Conservation (phyloP, 2,797 vertebrate genomes). For the Typhlichthys eigenmanni region DNA sequence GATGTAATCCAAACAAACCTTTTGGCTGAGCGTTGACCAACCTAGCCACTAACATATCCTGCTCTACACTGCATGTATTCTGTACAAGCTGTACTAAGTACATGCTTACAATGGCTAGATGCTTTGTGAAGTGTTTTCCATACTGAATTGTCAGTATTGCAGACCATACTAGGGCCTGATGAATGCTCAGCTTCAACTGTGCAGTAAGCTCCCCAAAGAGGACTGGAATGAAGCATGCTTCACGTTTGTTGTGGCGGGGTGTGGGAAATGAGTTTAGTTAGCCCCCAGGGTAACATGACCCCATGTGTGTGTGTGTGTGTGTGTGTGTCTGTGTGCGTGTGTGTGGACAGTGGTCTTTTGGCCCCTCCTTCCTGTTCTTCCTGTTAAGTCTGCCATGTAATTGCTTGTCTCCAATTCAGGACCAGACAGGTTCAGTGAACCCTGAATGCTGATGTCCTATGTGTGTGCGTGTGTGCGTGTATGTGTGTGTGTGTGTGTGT, state of each 20-base stretch:
- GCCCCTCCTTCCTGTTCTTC: slow-evolving; percentile 11
- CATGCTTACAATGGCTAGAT: too few relatives aligned
- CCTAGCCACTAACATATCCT: too few relatives aligned
- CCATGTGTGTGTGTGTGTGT: slow-evolving; percentile 4
- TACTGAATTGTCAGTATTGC: too few relatives aligned
- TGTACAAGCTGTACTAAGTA: too few relatives aligned
- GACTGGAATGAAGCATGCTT: background rate
- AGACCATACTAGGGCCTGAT: too few relatives aligned
- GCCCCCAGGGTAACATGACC: slow-evolving; percentile 2
- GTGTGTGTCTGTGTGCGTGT: slow-evolving; percentile 12
- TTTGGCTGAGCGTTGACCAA: too few relatives aligned
- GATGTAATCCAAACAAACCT: too few relatives aligned
- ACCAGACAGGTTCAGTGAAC: slow-evolving; percentile 21
- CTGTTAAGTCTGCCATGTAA: slow-evolving; percentile 34
- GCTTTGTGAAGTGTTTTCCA: too few relatives aligned
- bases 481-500: background rate
- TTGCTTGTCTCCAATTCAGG: slow-evolving; percentile 34
- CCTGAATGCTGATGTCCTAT: background rate
- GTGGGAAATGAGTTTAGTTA: background rate
- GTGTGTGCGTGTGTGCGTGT: slow-evolving; percentile 6
- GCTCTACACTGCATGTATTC: too few relatives aligned
- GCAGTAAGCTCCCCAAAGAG: background rate
- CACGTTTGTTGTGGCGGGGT: slow-evolving; percentile 2
- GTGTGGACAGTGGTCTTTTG: slow-evolving; percentile 1
- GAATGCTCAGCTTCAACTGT: too few relatives aligned